These are phyloP conservation scores for Troides helena DNA, from an alignment of 2,888 invertebrate species.

Conservation along the genomic window DNA sequence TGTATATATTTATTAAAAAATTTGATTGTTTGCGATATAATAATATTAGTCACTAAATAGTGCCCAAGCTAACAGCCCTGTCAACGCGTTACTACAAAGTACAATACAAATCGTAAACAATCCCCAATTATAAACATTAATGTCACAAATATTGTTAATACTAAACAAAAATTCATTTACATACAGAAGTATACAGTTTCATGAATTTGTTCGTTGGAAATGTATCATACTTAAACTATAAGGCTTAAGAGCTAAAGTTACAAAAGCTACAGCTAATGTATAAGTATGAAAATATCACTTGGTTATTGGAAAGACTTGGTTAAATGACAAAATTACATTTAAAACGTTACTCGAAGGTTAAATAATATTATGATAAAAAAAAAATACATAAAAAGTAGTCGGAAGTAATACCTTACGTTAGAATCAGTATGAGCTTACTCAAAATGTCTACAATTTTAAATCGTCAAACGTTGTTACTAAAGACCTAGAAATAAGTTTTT, in stretches of 20 bases:
- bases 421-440: no score
- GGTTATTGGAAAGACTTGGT: constrained; percentile 61
- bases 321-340: constrained; percentile 32
- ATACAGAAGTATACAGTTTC: constrained; percentile 39
- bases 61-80: constrained; percentile 36
- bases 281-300: constrained; percentile 68
- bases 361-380: not conserved
- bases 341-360: constrained; percentile 24
- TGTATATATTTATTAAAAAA: no score
- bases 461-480: no score
- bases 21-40: no score
- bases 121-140: constrained; percentile 34
- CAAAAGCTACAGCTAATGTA: constrained; percentile 49
- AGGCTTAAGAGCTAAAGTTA: constrained; percentile 53
- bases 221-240: constrained; percentile 49
- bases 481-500: no score
- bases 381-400: no score
- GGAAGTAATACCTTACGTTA: no score
- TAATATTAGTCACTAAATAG: constrained; percentile 35
- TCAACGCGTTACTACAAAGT: constrained; percentile 36
- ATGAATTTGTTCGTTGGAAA: constrained; percentile 65
- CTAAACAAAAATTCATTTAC: constrained; percentile 43
- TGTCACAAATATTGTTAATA: constrained; percentile 40
- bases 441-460: no score
- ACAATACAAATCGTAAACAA: constrained; percentile 42